Evolutionary conservation across 1,140 invertebrate species (phyloP), one percentile per base, ranked within the genome.

Genomic region (Drosophila hydei): DNA sequence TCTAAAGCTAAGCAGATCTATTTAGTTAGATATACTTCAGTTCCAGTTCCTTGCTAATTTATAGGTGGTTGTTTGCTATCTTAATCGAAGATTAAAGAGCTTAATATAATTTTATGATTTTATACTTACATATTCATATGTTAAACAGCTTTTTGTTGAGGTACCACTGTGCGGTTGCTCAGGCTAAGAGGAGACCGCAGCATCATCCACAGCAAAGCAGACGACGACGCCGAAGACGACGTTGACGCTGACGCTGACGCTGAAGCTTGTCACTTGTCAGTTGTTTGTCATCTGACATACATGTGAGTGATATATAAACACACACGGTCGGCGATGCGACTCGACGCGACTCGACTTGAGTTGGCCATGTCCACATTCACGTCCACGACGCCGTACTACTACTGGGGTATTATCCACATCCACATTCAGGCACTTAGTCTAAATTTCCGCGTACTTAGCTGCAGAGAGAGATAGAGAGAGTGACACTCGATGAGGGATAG

Each of bases 231-330:
- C 67, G 70, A 76, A 60, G 79, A 33, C 30, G 30, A 33, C 11
- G 30, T 3, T 11, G 30, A 33, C 27, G 45, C 2, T 16, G 55
- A 58, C 67, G 81, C 27, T 52, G 74, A 76, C 64, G 79, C 78
- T 88, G 78, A 87, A 79, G 75, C 83, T 88, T 88, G 83, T 88
- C 84, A 88, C 83, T 88, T 88, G 83, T 88, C 83, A 88, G 84
- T 88, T 88, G 83, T 89, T 88, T 88, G 84, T 88, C 83, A 88
- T 89, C 75, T 83, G 83, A 88, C 83, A 88, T 83, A 83, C 72
- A 88, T 83, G 79, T 79, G 84, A 88, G 83, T 87, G 83, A 87
- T 87, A 88, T 87, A 88, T 88, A 87, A 87, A 88, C 83, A 87
- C 83, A 83, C 84, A 73, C 78, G 72, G 69, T 54, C 48, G 58